phyloP scores from a whole-genome alignment of 2,888 invertebrate species.

The Himalopsyche japonica region DNA sequence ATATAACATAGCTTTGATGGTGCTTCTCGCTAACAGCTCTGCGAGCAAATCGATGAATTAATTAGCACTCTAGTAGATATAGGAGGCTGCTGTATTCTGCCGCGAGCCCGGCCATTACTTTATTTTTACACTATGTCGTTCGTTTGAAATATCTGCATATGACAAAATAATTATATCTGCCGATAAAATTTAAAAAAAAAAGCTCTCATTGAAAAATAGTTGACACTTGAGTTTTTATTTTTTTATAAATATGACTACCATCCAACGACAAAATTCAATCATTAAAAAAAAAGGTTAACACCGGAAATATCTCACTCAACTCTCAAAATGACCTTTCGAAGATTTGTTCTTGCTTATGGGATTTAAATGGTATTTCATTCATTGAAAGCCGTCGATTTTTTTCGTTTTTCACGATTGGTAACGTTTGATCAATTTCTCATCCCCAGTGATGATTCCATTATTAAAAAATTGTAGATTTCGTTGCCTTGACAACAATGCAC shows the following conservation, averaged over 20 bases:
- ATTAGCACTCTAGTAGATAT: slow-evolving; percentile 21
- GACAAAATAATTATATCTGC: background rate
- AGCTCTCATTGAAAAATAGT: background rate
- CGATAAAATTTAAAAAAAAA: background rate
- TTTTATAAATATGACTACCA: background rate
- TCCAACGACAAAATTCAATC: too few relatives aligned
- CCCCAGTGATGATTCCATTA: too few relatives aligned
- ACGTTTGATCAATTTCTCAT: too few relatives aligned
- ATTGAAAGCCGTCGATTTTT: too few relatives aligned
- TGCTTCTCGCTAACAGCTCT: background rate
- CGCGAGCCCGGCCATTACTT: background rate
- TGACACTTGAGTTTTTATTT: background rate
- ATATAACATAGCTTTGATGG: background rate
- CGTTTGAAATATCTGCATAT: slow-evolving; percentile 3
- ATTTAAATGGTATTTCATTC: too few relatives aligned
- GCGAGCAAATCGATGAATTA: slow-evolving; percentile 14
- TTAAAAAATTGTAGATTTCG: too few relatives aligned
- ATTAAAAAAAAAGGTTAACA: too few relatives aligned
- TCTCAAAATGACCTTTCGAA: too few relatives aligned
- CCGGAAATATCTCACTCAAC: too few relatives aligned
- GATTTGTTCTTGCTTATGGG: too few relatives aligned
- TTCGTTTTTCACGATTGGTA: too few relatives aligned
- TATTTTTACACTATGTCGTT: slow-evolving; percentile 13
- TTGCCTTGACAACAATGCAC: too few relatives aligned
- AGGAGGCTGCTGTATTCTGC: slow-evolving; percentile 8